Conservation (phyloP, 2,113 vertebrate genomes). For the Ovis aries region ARS-UI_Ramb_v3.0 NC_056071.1:24472501-24473000, state of each 20-base stretch:
- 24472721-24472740: not conserved
- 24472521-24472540: not conserved
- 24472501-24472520: not conserved
- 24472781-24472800: slow-evolving; percentile 46
- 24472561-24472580: not conserved
- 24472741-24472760: not conserved
- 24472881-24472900: slow-evolving; percentile 32
- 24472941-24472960: not conserved
- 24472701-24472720: not conserved
- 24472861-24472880: slow-evolving; percentile 61
- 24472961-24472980: not conserved
- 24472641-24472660: accelerated
- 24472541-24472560: not conserved
- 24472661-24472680: not conserved
- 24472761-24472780: not conserved
- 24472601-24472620: too few species aligned
- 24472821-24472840: slow-evolving; percentile 54
- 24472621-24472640: too few species aligned
- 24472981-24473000: not conserved
- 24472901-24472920: not conserved
- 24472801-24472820: slow-evolving; percentile 65
- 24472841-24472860: slow-evolving; percentile 60
- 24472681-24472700: not conserved
- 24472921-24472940: not conserved
- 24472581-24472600: not conserved